These are phyloP conservation scores for Zygogramma bicolorata DNA, from an alignment of 2,888 invertebrate genomes.

Conservation along the genomic window DNA sequence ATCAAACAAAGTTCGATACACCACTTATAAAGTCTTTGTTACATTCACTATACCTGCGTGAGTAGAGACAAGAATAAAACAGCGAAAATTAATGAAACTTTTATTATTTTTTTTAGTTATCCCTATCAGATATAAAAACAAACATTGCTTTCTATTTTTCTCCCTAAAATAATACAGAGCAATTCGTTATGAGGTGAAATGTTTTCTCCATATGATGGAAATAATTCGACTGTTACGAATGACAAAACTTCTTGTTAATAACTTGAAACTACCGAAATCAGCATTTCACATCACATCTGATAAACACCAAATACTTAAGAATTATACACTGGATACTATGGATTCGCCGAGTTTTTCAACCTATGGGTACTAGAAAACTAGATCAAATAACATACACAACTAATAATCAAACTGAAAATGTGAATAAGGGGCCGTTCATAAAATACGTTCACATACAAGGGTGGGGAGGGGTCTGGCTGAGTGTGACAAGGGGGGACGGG, in stretches of 20 bases:
- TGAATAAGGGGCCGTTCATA: too few relatives aligned
- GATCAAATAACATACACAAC: too few relatives aligned
- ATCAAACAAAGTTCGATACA: too few relatives aligned
- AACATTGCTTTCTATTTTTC: conserved; percentile 69
- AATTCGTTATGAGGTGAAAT: conserved; percentile 65
- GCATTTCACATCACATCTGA: conserved; percentile 58
- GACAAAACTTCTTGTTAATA: conserved; percentile 40
- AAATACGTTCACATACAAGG: too few relatives aligned
- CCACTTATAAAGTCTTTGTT: too few relatives aligned
- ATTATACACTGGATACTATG: conserved; percentile 25
- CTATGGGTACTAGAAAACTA: too few relatives aligned
- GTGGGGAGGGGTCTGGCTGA: too few relatives aligned
- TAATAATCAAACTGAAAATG: neutral
- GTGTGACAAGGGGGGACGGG: too few relatives aligned
- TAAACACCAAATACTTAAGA: conserved; percentile 39
- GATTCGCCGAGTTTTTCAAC: too few relatives aligned
- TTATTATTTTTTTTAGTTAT: conserved; percentile 68
- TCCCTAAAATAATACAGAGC: conserved; percentile 70
- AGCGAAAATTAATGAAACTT: conserved; percentile 68
- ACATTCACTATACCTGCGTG: too few relatives aligned
- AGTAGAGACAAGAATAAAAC: too few relatives aligned
- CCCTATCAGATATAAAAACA: conserved; percentile 75
- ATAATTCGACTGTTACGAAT: conserved; percentile 45
- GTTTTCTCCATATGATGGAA: conserved; percentile 62
- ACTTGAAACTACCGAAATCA: conserved; percentile 20